A percentile compares a stretch with the other conserved stretches of the same genome.
phyloP scores from a whole-genome alignment of 2,797 vertebrate genomes.

The Myoxocephalus aenaeus region DNA sequence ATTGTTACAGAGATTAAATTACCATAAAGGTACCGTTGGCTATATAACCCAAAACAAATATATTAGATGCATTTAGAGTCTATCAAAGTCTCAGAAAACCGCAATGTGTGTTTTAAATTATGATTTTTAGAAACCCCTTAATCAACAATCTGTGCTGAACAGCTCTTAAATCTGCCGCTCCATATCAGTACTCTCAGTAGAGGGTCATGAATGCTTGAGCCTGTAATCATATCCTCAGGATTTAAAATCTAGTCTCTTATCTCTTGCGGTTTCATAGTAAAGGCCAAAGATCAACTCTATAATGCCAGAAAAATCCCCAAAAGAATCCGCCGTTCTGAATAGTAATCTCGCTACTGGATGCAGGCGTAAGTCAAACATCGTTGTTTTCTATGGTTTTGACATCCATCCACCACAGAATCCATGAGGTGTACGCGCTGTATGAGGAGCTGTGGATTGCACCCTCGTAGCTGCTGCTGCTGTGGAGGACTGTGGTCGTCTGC shows the following conservation, averaged over 20 bases:
- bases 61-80: neutral
- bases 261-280: constrained; percentile 2
- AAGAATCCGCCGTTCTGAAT: neutral
- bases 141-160: neutral
- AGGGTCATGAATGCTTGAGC: constrained; percentile 12
- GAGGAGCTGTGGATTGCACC: neutral
- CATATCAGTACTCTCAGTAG: neutral
- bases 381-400: neutral
- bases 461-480: neutral
- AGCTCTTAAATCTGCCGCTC: constrained; percentile 1
- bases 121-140: neutral
- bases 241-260: constrained; percentile 24
- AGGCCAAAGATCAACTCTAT: constrained; percentile 8
- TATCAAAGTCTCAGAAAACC: neutral
- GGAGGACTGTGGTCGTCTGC: neutral
- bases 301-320: constrained; percentile 15
- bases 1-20: too few relatives aligned
- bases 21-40: too few relatives aligned
- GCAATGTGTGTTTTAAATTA: neutral
- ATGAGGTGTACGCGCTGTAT: neutral
- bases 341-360: neutral
- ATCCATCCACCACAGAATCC: neutral
- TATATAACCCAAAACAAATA: neutral
- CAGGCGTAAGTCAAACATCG: neutral
- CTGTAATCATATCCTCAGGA: constrained; percentile 20